phyloP scores from a whole-genome alignment of 2,113 vertebrate genomes.

The Bolborhynchus lineola region DNA sequence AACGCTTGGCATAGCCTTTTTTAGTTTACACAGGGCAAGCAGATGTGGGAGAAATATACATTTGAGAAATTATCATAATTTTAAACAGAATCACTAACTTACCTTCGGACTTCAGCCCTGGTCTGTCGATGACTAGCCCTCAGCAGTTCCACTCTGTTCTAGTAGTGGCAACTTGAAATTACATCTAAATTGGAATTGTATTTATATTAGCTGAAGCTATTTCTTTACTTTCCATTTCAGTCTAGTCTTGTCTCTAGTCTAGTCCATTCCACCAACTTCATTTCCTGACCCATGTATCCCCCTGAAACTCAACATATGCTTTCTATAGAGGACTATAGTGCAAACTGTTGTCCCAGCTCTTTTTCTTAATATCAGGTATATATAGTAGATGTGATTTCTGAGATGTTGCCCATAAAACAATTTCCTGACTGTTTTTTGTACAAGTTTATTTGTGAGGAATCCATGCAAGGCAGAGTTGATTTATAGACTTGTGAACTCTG shows the following conservation, averaged over 20 bases:
- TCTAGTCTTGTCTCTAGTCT: not conserved
- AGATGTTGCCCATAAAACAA: not conserved
- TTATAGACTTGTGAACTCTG: not conserved
- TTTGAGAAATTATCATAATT: not conserved
- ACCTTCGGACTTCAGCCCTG: not conserved
- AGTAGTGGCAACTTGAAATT: not conserved
- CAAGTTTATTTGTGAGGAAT: not conserved
- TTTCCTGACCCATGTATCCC: not conserved
- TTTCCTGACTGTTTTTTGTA: not conserved
- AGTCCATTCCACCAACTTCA: not conserved
- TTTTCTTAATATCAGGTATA: not conserved
- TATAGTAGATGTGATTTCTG: not conserved
- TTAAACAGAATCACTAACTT: not conserved
- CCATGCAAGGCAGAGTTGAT: not conserved
- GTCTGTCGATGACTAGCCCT: not conserved
- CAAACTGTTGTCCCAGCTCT: not conserved
- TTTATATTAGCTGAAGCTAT: not conserved
- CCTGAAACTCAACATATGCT: not conserved
- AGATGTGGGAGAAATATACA: not conserved
- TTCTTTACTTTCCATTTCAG: not conserved
- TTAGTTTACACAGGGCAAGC: not conserved
- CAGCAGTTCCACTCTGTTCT: not conserved
- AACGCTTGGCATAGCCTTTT: not conserved
- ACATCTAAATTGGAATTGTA: not conserved
- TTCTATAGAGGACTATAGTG: not conserved